Base-by-base conservation (phyloP, 2,888 invertebrate genomes). In the Cenopis cana region DNA sequence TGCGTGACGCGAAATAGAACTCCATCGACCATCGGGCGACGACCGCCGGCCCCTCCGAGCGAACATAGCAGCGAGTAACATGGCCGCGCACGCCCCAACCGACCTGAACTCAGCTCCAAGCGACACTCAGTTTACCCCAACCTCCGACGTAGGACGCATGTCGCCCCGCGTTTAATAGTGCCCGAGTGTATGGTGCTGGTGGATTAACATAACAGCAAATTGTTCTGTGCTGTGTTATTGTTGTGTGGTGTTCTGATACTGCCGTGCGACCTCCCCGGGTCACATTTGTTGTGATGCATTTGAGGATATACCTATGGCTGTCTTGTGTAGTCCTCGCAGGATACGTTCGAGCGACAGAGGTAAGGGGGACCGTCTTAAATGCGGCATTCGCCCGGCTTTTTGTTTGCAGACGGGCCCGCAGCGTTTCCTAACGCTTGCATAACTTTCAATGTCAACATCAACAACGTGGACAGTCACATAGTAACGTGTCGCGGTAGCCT, bases 291-390 rank as follows among this genome's bases (percentile, higher is more conserved):
- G 95, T 95, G 94, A 96, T 96, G 96, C 95, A 96, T 95, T 95
- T 95, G 90, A 95, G 96, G 96, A 96, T 96, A 95, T 95, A 94
- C 89, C 93, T 95, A 94, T 94, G 95, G 94, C 93, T 96, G 94
- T 95, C 95, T 93, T 95, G 95, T 94, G 95, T 95, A 93, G 94
- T 95, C 94, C 94, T 96, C 88, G 92, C 95, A 89, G 95, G 95
- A 94, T 96, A 95, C 94, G 95, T 95, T 92, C 94, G 95, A 93
- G 95, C 95, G 91, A 94, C 94, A 94, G 96, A 96, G 96, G 96
- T 96, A 94, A 95, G 95, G 94, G 90, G 89, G 87, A 85, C 87
- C 87, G 89, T 91, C 90, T 91, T 90, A 87, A 89, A 88, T 86
- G 86, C 91, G 88, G 89, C 88, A 86, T 85, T 89, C 81, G 82